phyloP scores from a whole-genome alignment of 2,888 invertebrate genomes.

The Lutraria lutraria region DNA sequence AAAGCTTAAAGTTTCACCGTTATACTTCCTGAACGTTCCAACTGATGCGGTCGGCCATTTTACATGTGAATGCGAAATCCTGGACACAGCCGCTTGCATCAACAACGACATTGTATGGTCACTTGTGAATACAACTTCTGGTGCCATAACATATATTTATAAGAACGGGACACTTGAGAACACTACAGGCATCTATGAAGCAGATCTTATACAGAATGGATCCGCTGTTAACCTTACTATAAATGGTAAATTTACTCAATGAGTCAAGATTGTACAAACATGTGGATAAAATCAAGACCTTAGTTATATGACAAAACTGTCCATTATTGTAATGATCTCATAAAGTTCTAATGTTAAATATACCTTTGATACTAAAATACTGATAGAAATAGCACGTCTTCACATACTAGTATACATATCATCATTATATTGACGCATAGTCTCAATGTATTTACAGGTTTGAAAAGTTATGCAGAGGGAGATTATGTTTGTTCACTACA shows the following conservation, averaged over 20 bases:
- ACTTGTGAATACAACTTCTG: constrained; percentile 39
- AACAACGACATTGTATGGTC: constrained; percentile 56
- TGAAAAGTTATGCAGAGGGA: not conserved
- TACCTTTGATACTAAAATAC: too few relatives aligned
- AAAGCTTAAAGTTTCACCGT: constrained; percentile 50
- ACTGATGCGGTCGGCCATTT: constrained; percentile 56
- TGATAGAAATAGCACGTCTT: too few relatives aligned
- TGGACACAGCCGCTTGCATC: constrained; percentile 39
- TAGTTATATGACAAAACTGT: too few relatives aligned
- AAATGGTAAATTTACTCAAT: constrained; percentile 38
- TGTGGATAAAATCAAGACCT: too few relatives aligned
- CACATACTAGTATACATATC: too few relatives aligned
- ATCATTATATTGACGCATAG: too few relatives aligned
- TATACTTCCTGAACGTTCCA: constrained; percentile 59
- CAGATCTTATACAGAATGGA: constrained; percentile 17
- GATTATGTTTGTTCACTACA: constrained; percentile 58
- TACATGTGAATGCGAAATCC: constrained; percentile 53
- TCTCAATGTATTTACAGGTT: not conserved
- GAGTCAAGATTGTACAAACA: too few relatives aligned
- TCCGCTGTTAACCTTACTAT: constrained; percentile 51
- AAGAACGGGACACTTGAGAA: constrained; percentile 38
- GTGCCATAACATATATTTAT: constrained; percentile 39
- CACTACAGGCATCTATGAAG: constrained; percentile 36
- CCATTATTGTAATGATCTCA: too few relatives aligned
- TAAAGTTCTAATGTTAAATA: too few relatives aligned